Evolutionary conservation across 2,113 vertebrate genomes (phyloP).

Genomic region (Neogale vison): DNA sequence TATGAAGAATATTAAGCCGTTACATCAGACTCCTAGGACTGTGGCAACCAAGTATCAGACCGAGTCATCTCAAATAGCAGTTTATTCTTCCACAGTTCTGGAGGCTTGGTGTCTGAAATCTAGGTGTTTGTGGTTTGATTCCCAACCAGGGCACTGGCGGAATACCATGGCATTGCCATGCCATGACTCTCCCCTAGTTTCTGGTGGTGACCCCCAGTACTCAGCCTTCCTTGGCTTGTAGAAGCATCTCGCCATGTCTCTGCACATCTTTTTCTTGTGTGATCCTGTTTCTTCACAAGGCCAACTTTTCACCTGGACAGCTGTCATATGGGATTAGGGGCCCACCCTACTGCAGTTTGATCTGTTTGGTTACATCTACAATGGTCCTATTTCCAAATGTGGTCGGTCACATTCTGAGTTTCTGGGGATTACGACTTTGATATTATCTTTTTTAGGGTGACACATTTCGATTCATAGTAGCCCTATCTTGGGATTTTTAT

Average conservation of each 20-base stretch:
- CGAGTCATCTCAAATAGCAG: not conserved
- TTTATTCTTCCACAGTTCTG: not conserved
- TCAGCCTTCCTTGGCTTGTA: not conserved
- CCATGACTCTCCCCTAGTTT: not conserved
- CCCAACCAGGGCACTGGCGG: not conserved
- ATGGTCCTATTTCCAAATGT: not conserved
- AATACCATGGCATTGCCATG: too few species aligned
- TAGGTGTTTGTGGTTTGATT: not conserved
- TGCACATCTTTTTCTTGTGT: accelerated
- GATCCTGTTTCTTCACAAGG: not conserved
- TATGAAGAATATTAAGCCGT: not conserved
- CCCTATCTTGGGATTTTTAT: not conserved
- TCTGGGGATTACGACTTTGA: not conserved
- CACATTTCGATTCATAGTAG: not conserved
- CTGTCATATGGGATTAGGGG: too few species aligned
- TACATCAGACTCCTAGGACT: not conserved
- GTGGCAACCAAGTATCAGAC: not conserved
- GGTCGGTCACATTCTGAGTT: not conserved
- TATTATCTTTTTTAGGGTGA: not conserved
- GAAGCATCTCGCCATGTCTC: not conserved
- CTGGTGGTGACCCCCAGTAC: too few species aligned
- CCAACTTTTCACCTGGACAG: not conserved
- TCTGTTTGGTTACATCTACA: not conserved
- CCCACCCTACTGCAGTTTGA: not conserved
- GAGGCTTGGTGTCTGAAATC: not conserved